Percentiles rank a stretch among this genome's conserved stretches.
Conservation (phyloP, 2,113 vertebrate genomes). For the Sturnira hondurensis region DNA sequence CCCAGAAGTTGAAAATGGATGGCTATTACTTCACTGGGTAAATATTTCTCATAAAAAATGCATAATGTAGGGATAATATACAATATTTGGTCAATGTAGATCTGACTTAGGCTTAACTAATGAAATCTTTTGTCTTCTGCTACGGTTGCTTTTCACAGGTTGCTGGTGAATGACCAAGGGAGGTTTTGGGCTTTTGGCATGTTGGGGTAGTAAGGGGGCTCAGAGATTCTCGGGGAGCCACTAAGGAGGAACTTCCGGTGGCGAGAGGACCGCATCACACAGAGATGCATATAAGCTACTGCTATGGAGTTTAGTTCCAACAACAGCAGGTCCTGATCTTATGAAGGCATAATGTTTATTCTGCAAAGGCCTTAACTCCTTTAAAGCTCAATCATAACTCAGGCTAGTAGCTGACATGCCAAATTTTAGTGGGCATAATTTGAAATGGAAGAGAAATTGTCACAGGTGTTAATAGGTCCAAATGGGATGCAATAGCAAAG, state of each 20-base stretch:
- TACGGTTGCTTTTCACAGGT: neutral
- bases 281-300: neutral
- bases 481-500: neutral
- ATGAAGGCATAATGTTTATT: neutral
- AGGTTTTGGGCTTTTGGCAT: neutral
- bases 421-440: constrained; percentile 39
- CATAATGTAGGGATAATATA: neutral
- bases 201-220: neutral
- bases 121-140: neutral
- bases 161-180: neutral
- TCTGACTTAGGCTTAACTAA: neutral
- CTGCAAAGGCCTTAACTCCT: neutral
- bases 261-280: neutral
- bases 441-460: constrained; percentile 64
- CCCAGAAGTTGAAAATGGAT: constrained; percentile 34
- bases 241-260: neutral
- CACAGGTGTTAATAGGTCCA: constrained; percentile 45
- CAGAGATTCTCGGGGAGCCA: neutral
- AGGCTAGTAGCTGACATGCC: neutral
- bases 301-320: neutral
- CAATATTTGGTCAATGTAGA: neutral
- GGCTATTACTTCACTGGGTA: constrained; percentile 51
- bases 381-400: constrained; percentile 5
- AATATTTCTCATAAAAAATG: constrained; percentile 46
- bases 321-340: neutral